Percentiles rank a stretch among this genome's conserved stretches.
These are phyloP conservation scores for Argopecten irradians DNA, from an alignment of 1,140 invertebrate genomes.

Conservation along the genomic window DNA sequence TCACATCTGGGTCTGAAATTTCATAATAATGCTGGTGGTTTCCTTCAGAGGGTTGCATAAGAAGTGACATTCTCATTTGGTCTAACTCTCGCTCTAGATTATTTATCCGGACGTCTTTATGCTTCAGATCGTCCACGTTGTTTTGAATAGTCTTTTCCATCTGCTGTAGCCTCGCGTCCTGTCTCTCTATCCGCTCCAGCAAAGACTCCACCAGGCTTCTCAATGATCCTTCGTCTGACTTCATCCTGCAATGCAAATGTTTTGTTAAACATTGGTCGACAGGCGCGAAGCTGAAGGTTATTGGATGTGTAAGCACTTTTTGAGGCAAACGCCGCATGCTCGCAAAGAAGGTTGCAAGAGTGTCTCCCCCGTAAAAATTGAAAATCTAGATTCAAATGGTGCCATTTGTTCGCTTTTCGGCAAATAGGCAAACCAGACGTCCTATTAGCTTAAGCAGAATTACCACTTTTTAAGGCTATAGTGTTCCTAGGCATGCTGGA, in stretches of 20 bases:
- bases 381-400: too few species aligned
- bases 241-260: background rate
- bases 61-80: background rate
- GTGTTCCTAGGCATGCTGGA: too few species aligned
- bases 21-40: background rate
- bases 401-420: too few species aligned
- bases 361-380: too few species aligned
- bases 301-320: too few species aligned
- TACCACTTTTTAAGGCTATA: too few species aligned
- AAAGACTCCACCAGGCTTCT: background rate
- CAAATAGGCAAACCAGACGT: too few species aligned
- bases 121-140: background rate
- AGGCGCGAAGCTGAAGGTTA: too few species aligned
- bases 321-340: too few species aligned
- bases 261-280: too few species aligned
- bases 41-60: background rate
- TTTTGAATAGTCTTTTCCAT: background rate
- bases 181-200: background rate
- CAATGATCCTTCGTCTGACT: background rate
- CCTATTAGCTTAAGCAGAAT: too few species aligned
- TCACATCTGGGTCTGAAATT: background rate
- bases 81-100: background rate
- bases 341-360: too few species aligned
- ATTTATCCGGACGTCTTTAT: background rate
- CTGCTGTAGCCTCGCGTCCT: background rate